phyloP scores from a whole-genome alignment of 2,113 vertebrate species.

The Pica pica region DNA sequence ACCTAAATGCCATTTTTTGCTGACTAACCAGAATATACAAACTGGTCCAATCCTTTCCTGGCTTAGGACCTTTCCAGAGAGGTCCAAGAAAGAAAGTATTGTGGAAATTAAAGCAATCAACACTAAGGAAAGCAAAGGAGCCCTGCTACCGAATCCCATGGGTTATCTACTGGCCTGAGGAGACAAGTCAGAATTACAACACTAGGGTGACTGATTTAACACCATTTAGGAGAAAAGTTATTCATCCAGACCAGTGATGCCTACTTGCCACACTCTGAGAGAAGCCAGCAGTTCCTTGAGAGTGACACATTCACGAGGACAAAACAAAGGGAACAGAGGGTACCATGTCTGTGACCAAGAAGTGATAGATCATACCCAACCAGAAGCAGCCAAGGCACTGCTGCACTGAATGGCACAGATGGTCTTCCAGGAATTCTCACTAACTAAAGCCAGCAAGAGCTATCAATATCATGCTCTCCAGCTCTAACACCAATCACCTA shows the following conservation, averaged over 20 bases:
- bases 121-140: background rate
- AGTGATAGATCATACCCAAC: accelerated
- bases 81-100: background rate
- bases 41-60: background rate
- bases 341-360: background rate
- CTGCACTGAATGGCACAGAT: background rate
- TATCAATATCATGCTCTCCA: background rate
- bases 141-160: background rate
- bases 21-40: background rate
- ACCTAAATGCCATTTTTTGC: background rate
- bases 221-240: background rate
- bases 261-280: background rate
- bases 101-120: background rate
- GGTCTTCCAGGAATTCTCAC: background rate
- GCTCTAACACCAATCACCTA: background rate
- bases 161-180: background rate
- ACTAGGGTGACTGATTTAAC: background rate
- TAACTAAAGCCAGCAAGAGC: background rate
- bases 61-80: background rate
- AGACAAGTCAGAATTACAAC: background rate
- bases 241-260: background rate
- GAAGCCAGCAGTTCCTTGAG: background rate
- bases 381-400: background rate
- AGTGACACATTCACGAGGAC: background rate
- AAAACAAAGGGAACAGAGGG: background rate